phyloP scores from a whole-genome alignment of 2,888 invertebrate species.

The Hetaerina titia region DNA sequence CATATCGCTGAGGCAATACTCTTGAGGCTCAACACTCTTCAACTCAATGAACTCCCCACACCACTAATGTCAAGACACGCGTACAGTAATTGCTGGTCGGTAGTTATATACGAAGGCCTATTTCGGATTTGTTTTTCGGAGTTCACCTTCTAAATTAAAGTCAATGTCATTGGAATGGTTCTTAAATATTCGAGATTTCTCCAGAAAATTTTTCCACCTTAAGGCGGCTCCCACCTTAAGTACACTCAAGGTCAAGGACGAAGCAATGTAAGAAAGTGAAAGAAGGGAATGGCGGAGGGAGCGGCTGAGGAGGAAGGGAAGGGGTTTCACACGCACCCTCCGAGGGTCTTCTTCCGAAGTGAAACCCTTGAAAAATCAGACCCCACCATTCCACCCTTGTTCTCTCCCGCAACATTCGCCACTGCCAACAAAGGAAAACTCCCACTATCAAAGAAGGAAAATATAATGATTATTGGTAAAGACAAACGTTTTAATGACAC shows the following conservation, averaged over 20 bases:
- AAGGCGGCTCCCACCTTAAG: background rate
- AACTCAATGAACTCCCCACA: no score
- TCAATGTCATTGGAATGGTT: no score
- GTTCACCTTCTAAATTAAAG: no score
- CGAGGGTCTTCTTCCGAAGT: background rate
- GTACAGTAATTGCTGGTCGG: no score
- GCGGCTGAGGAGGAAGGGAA: background rate
- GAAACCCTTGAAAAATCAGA: background rate
- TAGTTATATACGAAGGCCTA: no score
- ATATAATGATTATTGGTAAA: background rate
- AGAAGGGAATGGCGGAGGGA: background rate
- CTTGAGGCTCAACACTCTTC: no score
- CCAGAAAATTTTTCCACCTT: no score
- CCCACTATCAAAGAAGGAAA: background rate
- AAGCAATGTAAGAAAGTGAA: background rate
- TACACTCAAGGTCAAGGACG: background rate
- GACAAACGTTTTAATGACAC: no score
- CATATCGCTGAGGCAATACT: no score
- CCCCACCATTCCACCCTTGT: background rate
- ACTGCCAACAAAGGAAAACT: background rate
- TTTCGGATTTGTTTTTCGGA: no score
- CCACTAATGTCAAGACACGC: no score
- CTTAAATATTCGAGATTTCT: no score
- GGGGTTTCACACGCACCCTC: background rate
- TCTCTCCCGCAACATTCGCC: background rate